Conservation (phyloP, 1,140 invertebrate genomes). For the Bradynema listronoti region DNA sequence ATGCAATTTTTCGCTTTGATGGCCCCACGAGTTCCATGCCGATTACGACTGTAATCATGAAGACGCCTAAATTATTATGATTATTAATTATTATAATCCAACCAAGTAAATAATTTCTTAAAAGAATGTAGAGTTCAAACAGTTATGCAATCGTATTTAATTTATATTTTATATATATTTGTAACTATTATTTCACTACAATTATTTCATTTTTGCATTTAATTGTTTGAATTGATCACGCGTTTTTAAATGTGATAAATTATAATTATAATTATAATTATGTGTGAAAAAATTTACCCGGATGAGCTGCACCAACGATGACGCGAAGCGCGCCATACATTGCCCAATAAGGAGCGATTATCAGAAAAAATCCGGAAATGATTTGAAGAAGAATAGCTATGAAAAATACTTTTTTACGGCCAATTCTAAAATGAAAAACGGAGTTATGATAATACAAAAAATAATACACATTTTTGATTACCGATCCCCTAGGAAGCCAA, state of each 20-base stretch:
- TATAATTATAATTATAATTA: too few species aligned
- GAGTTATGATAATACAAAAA: too few species aligned
- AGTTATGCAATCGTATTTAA: too few species aligned
- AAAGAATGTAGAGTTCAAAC: conserved; percentile 29
- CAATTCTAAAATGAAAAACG: conserved; percentile 56
- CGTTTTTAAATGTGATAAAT: too few species aligned
- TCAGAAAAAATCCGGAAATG: conserved; percentile 40
- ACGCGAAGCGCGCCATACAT: conserved; percentile 45
- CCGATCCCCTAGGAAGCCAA: conserved; percentile 54
- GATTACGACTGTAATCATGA: conserved; percentile 57
- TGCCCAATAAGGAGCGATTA: conserved; percentile 48
- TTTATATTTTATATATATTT: too few species aligned
- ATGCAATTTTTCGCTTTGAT: conserved; percentile 59
- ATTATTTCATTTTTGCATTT: too few species aligned
- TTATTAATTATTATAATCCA: too few species aligned
- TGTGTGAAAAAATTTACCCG: too few species aligned
- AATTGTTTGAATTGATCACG: too few species aligned
- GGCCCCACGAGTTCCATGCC: conserved; percentile 60
- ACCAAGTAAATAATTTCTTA: too few species aligned
- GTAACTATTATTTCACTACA: too few species aligned
- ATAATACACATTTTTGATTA: too few species aligned
- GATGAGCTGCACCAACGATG: conserved; percentile 41
- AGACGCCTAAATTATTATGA: conserved; percentile 46
- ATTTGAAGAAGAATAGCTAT: conserved; percentile 54
- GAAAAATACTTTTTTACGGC: conserved; percentile 57